Evolutionary conservation across 2,797 vertebrate genomes (phyloP).

Genomic region (Sternotherus odoratus): DNA sequence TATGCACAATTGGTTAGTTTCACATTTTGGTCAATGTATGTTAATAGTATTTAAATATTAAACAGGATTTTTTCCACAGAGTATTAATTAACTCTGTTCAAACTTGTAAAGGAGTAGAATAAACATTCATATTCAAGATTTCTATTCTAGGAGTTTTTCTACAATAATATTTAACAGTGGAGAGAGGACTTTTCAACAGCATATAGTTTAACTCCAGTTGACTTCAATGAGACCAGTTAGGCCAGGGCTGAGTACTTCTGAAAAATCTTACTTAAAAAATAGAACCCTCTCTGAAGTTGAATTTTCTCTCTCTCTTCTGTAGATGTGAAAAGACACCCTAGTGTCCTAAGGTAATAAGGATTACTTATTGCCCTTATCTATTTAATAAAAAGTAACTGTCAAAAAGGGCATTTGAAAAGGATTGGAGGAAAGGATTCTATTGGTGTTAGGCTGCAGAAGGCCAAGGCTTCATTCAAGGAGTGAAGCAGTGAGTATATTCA

Average conservation of each 20-base stretch:
- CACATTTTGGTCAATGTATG: not conserved
- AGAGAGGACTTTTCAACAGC: not conserved
- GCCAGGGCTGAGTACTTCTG: not conserved
- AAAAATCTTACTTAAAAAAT: not conserved
- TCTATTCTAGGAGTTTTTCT: not conserved
- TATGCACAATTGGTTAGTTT: not conserved
- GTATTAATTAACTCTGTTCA: not conserved
- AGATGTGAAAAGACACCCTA: too few relatives aligned
- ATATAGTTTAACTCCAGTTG: not conserved
- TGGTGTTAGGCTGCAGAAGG: too few relatives aligned
- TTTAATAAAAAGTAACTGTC: too few relatives aligned
- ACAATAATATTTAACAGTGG: not conserved
- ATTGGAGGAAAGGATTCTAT: too few relatives aligned
- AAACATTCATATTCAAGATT: not conserved
- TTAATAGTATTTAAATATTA: not conserved
- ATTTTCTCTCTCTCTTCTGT: not conserved
- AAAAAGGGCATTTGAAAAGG: too few relatives aligned
- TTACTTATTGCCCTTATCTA: too few relatives aligned
- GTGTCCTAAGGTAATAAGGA: too few relatives aligned
- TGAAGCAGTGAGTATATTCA: not conserved
- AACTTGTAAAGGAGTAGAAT: not conserved
- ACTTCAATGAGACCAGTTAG: not conserved
- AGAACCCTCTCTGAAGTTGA: too few relatives aligned
- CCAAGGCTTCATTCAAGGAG: not conserved
- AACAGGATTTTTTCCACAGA: not conserved